Percentiles rank a stretch among this genome's conserved stretches.
phyloP scores from a whole-genome alignment of 1,140 invertebrate genomes.

The Drosophila sechellia region DNA sequence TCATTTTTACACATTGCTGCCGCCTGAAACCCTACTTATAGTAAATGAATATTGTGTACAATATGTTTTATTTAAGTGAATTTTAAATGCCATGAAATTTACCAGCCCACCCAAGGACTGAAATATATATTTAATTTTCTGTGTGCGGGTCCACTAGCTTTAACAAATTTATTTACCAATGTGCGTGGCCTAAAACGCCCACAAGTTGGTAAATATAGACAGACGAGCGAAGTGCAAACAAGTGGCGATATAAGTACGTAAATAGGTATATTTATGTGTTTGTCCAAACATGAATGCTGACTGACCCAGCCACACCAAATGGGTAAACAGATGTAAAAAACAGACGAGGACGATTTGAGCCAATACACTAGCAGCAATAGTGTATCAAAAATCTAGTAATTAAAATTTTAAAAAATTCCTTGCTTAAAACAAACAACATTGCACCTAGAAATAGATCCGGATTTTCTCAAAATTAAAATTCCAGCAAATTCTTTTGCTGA shows the following conservation, averaged over 20 bases:
- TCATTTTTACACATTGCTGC: conserved; percentile 3
- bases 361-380: not conserved
- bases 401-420: too few relatives aligned
- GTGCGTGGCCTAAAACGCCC: conserved; percentile 37
- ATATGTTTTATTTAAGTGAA: conserved; percentile 76
- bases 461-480: not conserved
- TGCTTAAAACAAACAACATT: too few relatives aligned
- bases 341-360: not conserved
- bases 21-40: conserved; percentile 29
- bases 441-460: too few relatives aligned
- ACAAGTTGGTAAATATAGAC: conserved; percentile 33
- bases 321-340: conserved; percentile 28
- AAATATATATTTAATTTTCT: conserved; percentile 65
- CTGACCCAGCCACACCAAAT: conserved; percentile 36
- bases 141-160: conserved; percentile 26
- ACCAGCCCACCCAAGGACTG: conserved; percentile 30
- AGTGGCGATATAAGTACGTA: conserved; percentile 36
- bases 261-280: conserved; percentile 64
- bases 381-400: too few relatives aligned
- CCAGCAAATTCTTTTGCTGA: too few relatives aligned
- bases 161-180: conserved; percentile 75
- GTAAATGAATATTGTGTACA: conserved; percentile 46
- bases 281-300: conserved; percentile 57
- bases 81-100: conserved; percentile 68
- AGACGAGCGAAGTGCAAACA: conserved; percentile 37